Evolutionary conservation across 1,140 invertebrate species (phyloP), one percentile per base, ranked within the genome.

Genomic region (Heliothis subflexa): DNA sequence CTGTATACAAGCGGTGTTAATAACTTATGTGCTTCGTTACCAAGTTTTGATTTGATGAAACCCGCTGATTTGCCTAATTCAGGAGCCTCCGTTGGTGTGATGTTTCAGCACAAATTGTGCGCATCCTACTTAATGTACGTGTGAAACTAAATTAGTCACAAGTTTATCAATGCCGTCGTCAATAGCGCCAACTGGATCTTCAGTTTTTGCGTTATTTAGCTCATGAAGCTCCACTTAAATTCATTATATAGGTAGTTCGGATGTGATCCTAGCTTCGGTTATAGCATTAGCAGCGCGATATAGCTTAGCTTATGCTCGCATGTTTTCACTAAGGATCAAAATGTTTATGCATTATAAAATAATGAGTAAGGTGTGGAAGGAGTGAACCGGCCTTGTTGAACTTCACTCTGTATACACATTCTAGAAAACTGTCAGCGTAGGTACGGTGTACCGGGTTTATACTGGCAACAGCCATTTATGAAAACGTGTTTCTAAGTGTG

Each of bases 41-140:
- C 68, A 78, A 78, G 68, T 78, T 78, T 78, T 78, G 77, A 78
- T 78, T 73, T 78, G 59, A 78, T 78, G 70, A 73, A 72, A 61
- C 66, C 52, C 55, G 12, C n/a, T 57, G 64, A 71, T 78, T 78
- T 59, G 45, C 76, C 54, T 78, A 59, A 59, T 78, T 55, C 66
- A 71, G 54, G 64, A 78, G 64, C 45, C 61, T 40, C 55, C 45
- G 33, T 16, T 21, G 54, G 68, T 28, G 11, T 55, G 18, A n/a
- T 74, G 57, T 21, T 61, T 61, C 45, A 21, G 54, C 11, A 18
- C 70, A 74, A 73, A 59, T 49, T 74, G 71, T 61, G 40, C 71
- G 55, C 54, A 74, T 74, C 71, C 45, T 74, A 61, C 45, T 61
- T 49, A 49, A 61, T 61, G 54, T 16, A 47, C 40, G 55, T 40